Evolutionary conservation across 1,140 invertebrate genomes (phyloP).

Genomic region (Augochlora pura): DNA sequence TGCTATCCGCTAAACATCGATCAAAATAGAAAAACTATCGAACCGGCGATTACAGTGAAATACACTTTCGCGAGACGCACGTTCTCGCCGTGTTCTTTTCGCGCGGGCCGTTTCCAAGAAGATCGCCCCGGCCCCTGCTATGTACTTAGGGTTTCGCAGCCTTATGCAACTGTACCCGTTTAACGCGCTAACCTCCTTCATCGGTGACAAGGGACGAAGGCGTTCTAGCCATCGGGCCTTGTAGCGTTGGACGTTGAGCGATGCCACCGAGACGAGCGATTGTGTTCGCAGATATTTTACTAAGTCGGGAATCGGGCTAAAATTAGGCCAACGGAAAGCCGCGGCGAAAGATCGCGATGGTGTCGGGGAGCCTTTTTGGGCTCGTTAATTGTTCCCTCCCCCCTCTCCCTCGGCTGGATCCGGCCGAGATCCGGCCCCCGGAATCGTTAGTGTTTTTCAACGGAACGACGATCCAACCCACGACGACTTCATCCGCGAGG

Average conservation of each 20-base stretch:
- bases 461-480: neutral
- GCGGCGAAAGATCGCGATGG: constrained; percentile 42
- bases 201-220: constrained; percentile 56
- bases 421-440: neutral
- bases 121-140: neutral
- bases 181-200: constrained; percentile 47
- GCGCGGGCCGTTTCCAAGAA: constrained; percentile 17
- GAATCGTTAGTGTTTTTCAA: neutral
- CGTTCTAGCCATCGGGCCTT: constrained; percentile 72
- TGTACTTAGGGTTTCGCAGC: constrained; percentile 38
- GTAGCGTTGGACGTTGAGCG: constrained; percentile 77
- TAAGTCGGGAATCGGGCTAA: constrained; percentile 61
- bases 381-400: constrained; percentile 48
- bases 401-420: too few relatives aligned
- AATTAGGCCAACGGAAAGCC: constrained; percentile 51
- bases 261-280: constrained; percentile 74
- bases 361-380: constrained; percentile 31
- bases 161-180: constrained; percentile 52
- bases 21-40: too few relatives aligned
- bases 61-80: too few relatives aligned
- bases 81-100: neutral
- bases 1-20: too few relatives aligned
- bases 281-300: constrained; percentile 74
- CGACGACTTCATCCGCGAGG: too few relatives aligned
- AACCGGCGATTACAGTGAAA: too few relatives aligned